A percentile compares a stretch with the other conserved stretches of the same genome.
phyloP scores from a whole-genome alignment of 2,888 invertebrate genomes.

The Drosophila longiperda region DNA sequence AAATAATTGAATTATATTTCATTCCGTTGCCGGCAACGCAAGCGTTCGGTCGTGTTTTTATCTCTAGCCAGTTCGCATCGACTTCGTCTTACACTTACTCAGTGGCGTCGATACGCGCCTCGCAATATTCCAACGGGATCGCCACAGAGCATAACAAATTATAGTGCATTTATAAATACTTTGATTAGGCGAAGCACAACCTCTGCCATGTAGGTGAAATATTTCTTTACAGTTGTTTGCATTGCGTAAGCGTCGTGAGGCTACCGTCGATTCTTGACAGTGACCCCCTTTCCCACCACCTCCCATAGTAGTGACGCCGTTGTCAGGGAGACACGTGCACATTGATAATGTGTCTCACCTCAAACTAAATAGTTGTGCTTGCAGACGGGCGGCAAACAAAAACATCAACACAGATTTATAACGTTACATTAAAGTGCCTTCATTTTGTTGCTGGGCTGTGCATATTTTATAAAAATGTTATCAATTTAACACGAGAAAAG shows the following conservation, averaged over 20 bases:
- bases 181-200: conserved; percentile 4
- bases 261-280: conserved; percentile 23
- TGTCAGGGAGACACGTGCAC: conserved; percentile 40
- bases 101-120: conserved; percentile 42
- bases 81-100: conserved; percentile 27
- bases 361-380: not conserved
- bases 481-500: conserved; percentile 2
- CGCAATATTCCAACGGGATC: conserved; percentile 35
- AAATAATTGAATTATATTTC: conserved; percentile 80
- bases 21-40: conserved; percentile 77
- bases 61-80: conserved; percentile 1
- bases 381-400: conserved; percentile 12
- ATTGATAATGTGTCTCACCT: conserved; percentile 31
- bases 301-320: not conserved
- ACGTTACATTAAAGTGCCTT: conserved; percentile 1
- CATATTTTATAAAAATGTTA: not conserved
- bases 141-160: not conserved
- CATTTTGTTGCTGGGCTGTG: conserved; percentile 4
- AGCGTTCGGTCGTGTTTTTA: conserved; percentile 67
- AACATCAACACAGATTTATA: conserved; percentile 34
- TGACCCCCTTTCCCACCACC: conserved; percentile 13
- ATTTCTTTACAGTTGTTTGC: conserved; percentile 1
- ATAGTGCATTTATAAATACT: conserved; percentile 24
- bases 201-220: conserved; percentile 10
- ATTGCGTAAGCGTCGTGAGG: conserved; percentile 25